phyloP scores from a whole-genome alignment of 2,888 invertebrate genomes.

The Pediacus dermestoides region DNA sequence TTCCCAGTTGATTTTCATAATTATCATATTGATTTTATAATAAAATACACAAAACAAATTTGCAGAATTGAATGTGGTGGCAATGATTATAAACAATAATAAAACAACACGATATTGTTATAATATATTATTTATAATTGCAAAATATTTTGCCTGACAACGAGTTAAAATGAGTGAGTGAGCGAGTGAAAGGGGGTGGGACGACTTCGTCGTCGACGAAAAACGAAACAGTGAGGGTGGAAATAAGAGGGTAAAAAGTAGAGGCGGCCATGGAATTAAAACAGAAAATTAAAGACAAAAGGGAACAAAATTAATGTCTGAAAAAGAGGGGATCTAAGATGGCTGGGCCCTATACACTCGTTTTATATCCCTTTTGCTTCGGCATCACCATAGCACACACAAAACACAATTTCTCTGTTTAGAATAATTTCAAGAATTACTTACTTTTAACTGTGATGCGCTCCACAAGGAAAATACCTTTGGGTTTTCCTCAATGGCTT shows the following conservation, averaged over 20 bases:
- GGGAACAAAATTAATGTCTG: conserved; percentile 49
- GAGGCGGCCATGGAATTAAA: conserved; percentile 50
- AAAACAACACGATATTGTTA: too few relatives aligned
- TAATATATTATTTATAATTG: too few relatives aligned
- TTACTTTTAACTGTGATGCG: conserved; percentile 19
- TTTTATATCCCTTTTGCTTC: too few relatives aligned
- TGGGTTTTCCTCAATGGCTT: not conserved
- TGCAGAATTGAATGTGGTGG: too few relatives aligned
- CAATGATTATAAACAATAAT: too few relatives aligned
- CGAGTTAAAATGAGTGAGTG: too few relatives aligned
- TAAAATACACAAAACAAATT: too few relatives aligned
- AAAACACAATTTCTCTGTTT: conserved; percentile 25
- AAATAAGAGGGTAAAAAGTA: conserved; percentile 51
- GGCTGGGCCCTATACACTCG: conserved; percentile 29
- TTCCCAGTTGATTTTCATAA: too few relatives aligned
- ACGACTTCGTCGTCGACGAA: conserved; percentile 21
- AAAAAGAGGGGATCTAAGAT: conserved; percentile 42
- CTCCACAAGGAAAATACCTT: not conserved
- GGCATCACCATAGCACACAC: too few relatives aligned
- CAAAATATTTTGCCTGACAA: too few relatives aligned
- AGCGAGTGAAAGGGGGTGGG: conserved; percentile 19
- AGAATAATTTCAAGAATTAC: conserved; percentile 36
- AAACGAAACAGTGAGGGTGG: conserved; percentile 42
- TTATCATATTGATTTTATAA: too few relatives aligned
- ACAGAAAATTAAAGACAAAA: conserved; percentile 51